Evolutionary conservation across 2,113 vertebrate species (phyloP).

Genomic region (Calyptomena viridis): DNA sequence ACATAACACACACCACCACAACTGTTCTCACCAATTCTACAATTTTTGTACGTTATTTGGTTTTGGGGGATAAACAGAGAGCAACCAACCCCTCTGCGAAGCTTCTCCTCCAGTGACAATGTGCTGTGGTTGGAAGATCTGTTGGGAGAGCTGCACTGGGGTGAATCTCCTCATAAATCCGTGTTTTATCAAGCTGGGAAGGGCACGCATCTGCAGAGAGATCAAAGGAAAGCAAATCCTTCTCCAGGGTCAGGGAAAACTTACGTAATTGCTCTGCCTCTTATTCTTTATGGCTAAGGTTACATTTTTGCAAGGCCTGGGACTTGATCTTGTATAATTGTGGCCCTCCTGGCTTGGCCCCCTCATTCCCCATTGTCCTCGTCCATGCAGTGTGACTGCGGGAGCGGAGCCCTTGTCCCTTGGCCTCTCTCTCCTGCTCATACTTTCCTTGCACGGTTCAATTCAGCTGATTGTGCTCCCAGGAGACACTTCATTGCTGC

Average conservation of each 20-base stretch:
- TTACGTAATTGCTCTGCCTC: not conserved
- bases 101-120: not conserved
- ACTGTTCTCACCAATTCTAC: too few relatives aligned
- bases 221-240: conserved; percentile 31
- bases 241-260: conserved; percentile 26
- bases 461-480: not conserved
- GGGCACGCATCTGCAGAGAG: not conserved
- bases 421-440: not conserved
- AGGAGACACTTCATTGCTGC: not conserved
- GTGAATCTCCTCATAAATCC: not conserved
- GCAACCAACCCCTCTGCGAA: not conserved
- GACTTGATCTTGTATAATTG: not conserved
- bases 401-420: not conserved
- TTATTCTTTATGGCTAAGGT: not conserved
- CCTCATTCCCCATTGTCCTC: conserved; percentile 27
- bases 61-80: not conserved
- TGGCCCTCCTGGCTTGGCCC: conserved; percentile 20
- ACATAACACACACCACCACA: too few relatives aligned
- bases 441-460: not conserved
- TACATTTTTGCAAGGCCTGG: not conserved
- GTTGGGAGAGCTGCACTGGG: not conserved
- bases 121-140: not conserved
- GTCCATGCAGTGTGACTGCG: not conserved
- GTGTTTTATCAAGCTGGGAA: not conserved
- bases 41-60: not conserved